These are phyloP conservation scores for Acomys russatus DNA, from an alignment of 2,797 vertebrate species.

Conservation along the genomic window DNA sequence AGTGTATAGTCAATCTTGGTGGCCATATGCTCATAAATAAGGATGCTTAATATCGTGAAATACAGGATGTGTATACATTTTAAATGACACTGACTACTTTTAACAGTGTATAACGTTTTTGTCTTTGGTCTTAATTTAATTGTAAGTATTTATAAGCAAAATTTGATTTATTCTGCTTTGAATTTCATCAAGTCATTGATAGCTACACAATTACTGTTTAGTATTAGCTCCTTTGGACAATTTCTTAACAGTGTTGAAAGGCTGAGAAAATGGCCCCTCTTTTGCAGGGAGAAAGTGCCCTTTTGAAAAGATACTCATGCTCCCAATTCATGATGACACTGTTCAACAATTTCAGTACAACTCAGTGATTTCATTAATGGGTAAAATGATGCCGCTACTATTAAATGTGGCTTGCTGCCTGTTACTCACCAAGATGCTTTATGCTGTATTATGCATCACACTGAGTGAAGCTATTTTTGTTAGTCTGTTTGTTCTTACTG, in stretches of 20 bases:
- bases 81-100: constrained; percentile 21
- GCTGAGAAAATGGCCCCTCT: neutral
- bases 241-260: neutral
- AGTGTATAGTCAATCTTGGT: neutral
- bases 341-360: neutral
- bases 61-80: neutral
- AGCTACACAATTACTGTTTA: neutral
- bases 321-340: neutral
- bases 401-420: neutral
- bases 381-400: neutral
- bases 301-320: constrained; percentile 11
- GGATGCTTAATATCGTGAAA: neutral
- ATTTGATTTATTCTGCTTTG: neutral
- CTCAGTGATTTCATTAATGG: constrained; percentile 5
- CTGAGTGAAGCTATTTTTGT: neutral
- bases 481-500: neutral
- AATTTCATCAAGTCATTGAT: constrained; percentile 11
- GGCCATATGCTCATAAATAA: neutral
- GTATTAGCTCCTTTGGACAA: neutral
- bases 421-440: neutral
- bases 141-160: constrained; percentile 33
- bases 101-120: neutral
- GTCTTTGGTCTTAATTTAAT: neutral
- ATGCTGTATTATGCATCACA: neutral
- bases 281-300: neutral